Percentiles rank a stretch among this genome's conserved stretches.
Evolutionary conservation across 1,140 invertebrate genomes (phyloP).

Genomic region (Pseudomyrmex dendroicus): DNA sequence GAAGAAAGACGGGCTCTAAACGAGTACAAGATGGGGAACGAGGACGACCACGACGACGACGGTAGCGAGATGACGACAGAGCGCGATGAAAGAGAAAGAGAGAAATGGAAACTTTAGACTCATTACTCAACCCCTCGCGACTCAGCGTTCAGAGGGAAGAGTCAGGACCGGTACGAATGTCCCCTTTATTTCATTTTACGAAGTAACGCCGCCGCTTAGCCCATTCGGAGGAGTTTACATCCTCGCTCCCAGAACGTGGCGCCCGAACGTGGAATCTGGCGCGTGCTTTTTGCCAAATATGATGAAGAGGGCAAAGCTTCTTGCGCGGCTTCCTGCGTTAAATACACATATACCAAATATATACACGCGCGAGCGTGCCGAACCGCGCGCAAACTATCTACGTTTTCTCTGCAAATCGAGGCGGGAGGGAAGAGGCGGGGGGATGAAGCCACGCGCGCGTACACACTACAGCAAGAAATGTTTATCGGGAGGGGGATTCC

Average conservation of each 20-base stretch:
- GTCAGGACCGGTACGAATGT: slow-evolving; percentile 70
- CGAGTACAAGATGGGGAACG: background rate
- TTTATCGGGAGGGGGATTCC: slow-evolving; percentile 9
- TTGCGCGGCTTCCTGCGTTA: background rate
- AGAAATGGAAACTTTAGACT: slow-evolving; percentile 67
- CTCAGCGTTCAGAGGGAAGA: slow-evolving; percentile 42
- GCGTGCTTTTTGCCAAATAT: slow-evolving; percentile 63
- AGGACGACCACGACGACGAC: background rate
- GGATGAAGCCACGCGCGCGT: background rate
- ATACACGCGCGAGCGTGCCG: background rate
- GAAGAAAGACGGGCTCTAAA: background rate
- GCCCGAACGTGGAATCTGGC: slow-evolving; percentile 63
- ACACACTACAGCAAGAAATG: slow-evolving; percentile 39
- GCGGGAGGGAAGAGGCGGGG: background rate
- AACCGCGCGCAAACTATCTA: slow-evolving; percentile 4
- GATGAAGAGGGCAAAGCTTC: slow-evolving; percentile 58
- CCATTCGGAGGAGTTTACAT: slow-evolving; percentile 57
- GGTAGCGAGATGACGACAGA: slow-evolving; percentile 7
- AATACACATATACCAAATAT: too few relatives aligned
- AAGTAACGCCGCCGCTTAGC: slow-evolving; percentile 72
- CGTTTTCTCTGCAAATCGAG: slow-evolving; percentile 41
- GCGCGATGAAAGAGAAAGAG: slow-evolving; percentile 1
- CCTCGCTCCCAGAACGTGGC: slow-evolving; percentile 65
- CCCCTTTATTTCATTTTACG: slow-evolving; percentile 75
- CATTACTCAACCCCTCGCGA: slow-evolving; percentile 67